Base-by-base conservation (phyloP, 2,797 vertebrate species). In the Neosalanx taihuensis region DNA sequence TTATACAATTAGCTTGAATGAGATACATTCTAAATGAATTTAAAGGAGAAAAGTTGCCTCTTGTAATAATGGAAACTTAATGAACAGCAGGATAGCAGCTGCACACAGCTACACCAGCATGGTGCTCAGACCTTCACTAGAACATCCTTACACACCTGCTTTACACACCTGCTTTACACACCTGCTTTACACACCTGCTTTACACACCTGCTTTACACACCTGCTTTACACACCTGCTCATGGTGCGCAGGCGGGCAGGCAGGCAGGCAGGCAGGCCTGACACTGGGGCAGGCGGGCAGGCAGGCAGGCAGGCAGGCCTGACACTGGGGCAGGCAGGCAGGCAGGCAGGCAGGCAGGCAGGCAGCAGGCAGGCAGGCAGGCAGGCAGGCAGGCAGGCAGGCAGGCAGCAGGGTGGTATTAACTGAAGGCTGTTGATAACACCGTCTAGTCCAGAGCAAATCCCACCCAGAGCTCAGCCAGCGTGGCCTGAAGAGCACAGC, bases 21-120 rank as follows among this genome's bases (percentile, higher is more conserved):
- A 93, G 90, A 83, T 82, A 91, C 89, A 89, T 91, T 91, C 89
- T 66, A 91, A 90, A 92, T 93, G 90, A 89, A 88, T 91, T 91
- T 88, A 91, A 89, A 89, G 90, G 87, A 89, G 90, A 95, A 87
- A 87, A 79, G 90, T 93, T 90, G 90, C 92, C 94, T 93, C 93
- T 95, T 90, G 89, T 89, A 92, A 91, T 92, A 92, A 93, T 90
- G 92, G 13, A 61, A 81, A 83, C 77, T 79, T 76, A 84, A 82
- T 88, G 76, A 81, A 87, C 88, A 89, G 91, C 88, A 91, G 90
- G 90, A 92, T 92, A 85, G 92, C 60, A 68, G 37, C 37, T 79
- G 83, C 76, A 85, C 83, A 7, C 6, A 69, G 64, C 61, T 58
- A 77, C 67, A 70, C 12, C 13, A 82, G 79, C 84, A 89, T 80